phyloP scores from a whole-genome alignment of 2,888 invertebrate species.

The Sialis lutaria region DNA sequence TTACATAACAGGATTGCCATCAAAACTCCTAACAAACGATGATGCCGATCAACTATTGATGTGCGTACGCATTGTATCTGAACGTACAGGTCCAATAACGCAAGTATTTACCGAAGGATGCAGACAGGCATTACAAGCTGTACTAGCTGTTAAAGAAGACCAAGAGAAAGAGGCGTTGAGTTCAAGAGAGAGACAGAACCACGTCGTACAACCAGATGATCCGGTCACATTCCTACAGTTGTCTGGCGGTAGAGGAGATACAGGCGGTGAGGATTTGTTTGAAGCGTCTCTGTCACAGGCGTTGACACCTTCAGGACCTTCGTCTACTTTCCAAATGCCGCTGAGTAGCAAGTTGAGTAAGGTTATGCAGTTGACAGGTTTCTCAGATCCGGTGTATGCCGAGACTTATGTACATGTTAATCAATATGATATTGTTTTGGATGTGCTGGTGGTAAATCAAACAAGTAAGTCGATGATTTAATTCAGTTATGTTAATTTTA shows the following conservation, averaged over 20 bases:
- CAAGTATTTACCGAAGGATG: slow-evolving; percentile 57
- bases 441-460: slow-evolving; percentile 96
- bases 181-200: slow-evolving; percentile 49
- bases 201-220: slow-evolving; percentile 67
- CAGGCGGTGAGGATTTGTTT: slow-evolving; percentile 66
- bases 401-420: slow-evolving; percentile 99
- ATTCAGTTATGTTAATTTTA: no score
- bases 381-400: slow-evolving; percentile 98
- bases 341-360: slow-evolving; percentile 45
- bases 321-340: slow-evolving; percentile 29
- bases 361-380: slow-evolving; percentile 94
- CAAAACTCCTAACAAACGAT: slow-evolving; percentile 84
- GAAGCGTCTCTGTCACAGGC: slow-evolving; percentile 86
- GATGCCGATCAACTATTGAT: slow-evolving; percentile 78
- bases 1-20: slow-evolving; percentile 32
- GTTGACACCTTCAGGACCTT: slow-evolving; percentile 23
- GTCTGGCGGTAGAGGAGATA: slow-evolving; percentile 37
- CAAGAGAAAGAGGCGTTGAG: slow-evolving; percentile 43
- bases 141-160: slow-evolving; percentile 64
- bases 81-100: slow-evolving; percentile 46
- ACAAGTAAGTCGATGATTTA: slow-evolving; percentile 52
- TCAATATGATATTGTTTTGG: slow-evolving; percentile 95
- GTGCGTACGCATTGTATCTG: slow-evolving; percentile 57
- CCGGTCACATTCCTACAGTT: slow-evolving; percentile 71
- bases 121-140: slow-evolving; percentile 60